Evolutionary conservation across 2,888 invertebrate species (phyloP), one percentile per base, ranked within the genome.

Genomic region (Drosophila quinaria): DNA sequence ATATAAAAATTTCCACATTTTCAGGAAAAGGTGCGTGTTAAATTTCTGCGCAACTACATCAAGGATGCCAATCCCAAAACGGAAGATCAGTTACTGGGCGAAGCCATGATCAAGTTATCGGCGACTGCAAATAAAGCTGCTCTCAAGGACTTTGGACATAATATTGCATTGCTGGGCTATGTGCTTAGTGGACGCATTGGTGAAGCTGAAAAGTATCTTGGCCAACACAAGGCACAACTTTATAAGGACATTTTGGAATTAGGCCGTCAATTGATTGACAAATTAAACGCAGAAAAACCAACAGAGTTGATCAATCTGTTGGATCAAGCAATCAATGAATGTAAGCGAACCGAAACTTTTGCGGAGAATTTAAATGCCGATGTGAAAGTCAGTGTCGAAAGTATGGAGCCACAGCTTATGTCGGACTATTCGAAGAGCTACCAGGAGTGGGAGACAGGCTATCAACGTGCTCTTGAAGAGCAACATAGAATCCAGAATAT

Each of bases 51-150:
- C 84, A 97, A 98, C 91, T 95, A 96, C 91, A 96, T 96, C 93
- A 96, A 97, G 89, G 98, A 98, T 92, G 97, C 98, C 93, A 98
- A 98, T 92, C 94, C 98, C 19, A 94, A 92, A 67, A 95, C 89
- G 0, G 61, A 86, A n/a, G 79, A 80, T 15, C 69, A 75, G 49
- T 35, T 68, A n/a, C 44, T 81, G 3, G 84, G 71, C 1, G 58
- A 65, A 8, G 52, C 75, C 2, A 69, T 83, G n/a, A 58, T 73
- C 4, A 81, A 74, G 54, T 31, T 81, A 0, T 56, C 52, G 5
- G 46, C 19, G 0, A 49, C 25, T 25, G 50, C 44, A 22, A 56
- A 39, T 9, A 35, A 66, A 25, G 74, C 65, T 1, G 2, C 42
- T 29, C 86, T 90, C 65, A 88, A 93, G 71, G 88, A 93, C 60